Conservation (phyloP, 1,140 invertebrate species). For the Philopotamus ludificatus region DNA sequence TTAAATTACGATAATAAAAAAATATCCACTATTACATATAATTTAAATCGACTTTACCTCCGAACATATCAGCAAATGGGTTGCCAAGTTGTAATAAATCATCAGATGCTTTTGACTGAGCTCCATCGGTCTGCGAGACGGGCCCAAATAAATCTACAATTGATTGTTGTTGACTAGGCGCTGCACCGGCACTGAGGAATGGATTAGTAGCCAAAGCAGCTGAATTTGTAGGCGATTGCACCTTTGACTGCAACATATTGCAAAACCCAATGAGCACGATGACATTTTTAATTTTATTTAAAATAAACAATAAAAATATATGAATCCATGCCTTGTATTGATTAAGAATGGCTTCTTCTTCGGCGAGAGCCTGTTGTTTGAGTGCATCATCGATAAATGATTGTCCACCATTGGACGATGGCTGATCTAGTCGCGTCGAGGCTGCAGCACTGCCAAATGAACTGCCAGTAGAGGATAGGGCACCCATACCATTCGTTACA, state of each 20-base stretch:
- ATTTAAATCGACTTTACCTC: constrained; percentile 46
- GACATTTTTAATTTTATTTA: neutral
- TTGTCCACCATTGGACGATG: constrained; percentile 61
- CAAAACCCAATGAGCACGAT: constrained; percentile 24
- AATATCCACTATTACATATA: constrained; percentile 3
- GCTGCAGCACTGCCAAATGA: constrained; percentile 80
- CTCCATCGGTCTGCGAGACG: constrained; percentile 45
- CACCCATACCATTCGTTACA: constrained; percentile 85
- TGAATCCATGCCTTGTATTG: constrained; percentile 83
- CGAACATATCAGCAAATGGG: constrained; percentile 88
- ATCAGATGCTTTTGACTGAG: constrained; percentile 73
- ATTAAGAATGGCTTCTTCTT: constrained; percentile 93
- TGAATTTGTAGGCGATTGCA: constrained; percentile 69
- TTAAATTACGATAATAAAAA: constrained; percentile 39
- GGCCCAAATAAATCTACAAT: constrained; percentile 78
- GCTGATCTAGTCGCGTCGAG: constrained; percentile 67
- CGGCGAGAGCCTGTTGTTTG: constrained; percentile 83
- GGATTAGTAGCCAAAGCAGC: constrained; percentile 74
- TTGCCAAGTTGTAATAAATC: constrained; percentile 87
- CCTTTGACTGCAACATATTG: constrained; percentile 64
- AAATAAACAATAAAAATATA: too few relatives aligned
- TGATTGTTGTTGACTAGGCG: constrained; percentile 61
- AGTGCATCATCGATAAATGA: constrained; percentile 78
- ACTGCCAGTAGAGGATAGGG: constrained; percentile 83
- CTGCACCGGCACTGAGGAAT: constrained; percentile 68